Percentiles rank a stretch among this genome's conserved stretches.
phyloP scores from a whole-genome alignment of 2,888 invertebrate species.

The Melinopterus prodromus region DNA sequence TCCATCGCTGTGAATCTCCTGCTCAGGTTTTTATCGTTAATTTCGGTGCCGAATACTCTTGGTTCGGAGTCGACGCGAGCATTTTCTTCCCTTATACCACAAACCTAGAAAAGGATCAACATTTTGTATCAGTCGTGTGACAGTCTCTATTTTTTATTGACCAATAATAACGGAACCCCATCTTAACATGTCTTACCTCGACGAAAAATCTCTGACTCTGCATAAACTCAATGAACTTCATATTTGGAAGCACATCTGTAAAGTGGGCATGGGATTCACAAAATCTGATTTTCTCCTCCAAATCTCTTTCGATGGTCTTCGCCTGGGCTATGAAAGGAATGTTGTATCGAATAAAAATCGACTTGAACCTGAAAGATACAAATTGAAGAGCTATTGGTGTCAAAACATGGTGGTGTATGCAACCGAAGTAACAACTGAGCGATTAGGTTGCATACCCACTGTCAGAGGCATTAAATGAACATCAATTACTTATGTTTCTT shows the following conservation, averaged over 20 bases:
- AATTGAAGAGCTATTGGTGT: too few species aligned
- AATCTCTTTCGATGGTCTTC: slow-evolving; percentile 36
- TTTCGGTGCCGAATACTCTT: slow-evolving; percentile 40
- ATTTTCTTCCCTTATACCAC: slow-evolving; percentile 35
- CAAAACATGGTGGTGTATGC: too few species aligned
- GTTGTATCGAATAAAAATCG: slow-evolving; percentile 41
- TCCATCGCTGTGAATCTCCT: slow-evolving; percentile 31
- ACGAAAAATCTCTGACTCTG: slow-evolving; percentile 41
- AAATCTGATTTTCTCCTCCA: slow-evolving; percentile 39
- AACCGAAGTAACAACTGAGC: too few species aligned
- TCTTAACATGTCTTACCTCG: too few species aligned
- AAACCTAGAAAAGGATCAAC: slow-evolving; percentile 30
- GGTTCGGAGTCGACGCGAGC: slow-evolving; percentile 18
- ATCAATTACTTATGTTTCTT: slow-evolving; percentile 38
- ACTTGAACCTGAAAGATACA: slow-evolving; percentile 40
- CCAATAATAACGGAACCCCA: too few species aligned
- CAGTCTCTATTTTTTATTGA: too few species aligned
- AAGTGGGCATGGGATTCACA: slow-evolving; percentile 46
- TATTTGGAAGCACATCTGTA: slow-evolving; percentile 34
- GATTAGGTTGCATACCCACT: too few species aligned
- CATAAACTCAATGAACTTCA: slow-evolving; percentile 41
- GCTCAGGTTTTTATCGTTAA: slow-evolving; percentile 33
- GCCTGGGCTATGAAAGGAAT: slow-evolving; percentile 40
- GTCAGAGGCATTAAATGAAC: too few species aligned
- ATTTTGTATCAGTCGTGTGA: neutral